phyloP scores from a whole-genome alignment of 2,797 vertebrate species.

The Adelosebastes latens region DNA sequence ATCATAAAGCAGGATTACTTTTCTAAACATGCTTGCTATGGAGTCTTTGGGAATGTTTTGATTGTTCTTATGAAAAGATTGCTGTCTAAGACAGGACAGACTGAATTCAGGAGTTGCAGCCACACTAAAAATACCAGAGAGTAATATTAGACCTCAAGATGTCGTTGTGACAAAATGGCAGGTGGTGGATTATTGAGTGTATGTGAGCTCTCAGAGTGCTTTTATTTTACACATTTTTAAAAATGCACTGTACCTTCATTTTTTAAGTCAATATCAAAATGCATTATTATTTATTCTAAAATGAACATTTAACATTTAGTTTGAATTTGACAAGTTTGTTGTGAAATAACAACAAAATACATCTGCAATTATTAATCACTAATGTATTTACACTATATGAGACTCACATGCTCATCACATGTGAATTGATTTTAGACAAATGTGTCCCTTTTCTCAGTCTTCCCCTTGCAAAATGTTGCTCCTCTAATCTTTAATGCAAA shows the following conservation, averaged over 20 bases:
- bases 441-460: background rate
- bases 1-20: slow-evolving; percentile 1
- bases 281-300: background rate
- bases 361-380: background rate
- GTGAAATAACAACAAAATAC: background rate
- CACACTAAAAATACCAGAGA: slow-evolving; percentile 5
- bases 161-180: background rate
- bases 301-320: background rate
- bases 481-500: background rate
- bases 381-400: background rate
- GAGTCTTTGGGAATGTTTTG: slow-evolving; percentile 9
- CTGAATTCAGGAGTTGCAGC: slow-evolving; percentile 30
- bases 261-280: background rate
- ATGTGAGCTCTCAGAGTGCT: background rate
- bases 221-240: background rate
- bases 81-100: slow-evolving; percentile 10
- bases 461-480: background rate
- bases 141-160: background rate
- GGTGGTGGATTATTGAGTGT: background rate
- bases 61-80: slow-evolving; percentile 29
- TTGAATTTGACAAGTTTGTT: background rate
- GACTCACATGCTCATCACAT: background rate
- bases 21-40: slow-evolving; percentile 14
- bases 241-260: background rate
- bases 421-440: background rate